Base-by-base conservation (phyloP, 2,888 invertebrate genomes). In the Deroplatys truncata region DNA sequence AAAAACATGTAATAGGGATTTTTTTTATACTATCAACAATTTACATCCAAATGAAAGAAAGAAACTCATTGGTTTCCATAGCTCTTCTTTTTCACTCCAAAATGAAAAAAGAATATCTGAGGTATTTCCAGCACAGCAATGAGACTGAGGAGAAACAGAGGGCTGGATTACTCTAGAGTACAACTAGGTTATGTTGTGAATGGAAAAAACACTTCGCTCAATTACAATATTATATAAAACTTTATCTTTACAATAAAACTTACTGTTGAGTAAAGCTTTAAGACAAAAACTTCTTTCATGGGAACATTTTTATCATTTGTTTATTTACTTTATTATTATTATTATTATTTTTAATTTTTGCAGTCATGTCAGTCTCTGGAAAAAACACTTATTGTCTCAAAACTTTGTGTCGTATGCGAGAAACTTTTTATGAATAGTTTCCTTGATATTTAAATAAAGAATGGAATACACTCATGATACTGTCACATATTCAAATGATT, bases 101-200 rank as follows among this genome's bases (percentile, higher is more conserved):
- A 43, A 85, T 25, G 43, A 43, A 43, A 28, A 85, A 85, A 43
- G 28, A 85, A 83, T 83, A 28, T 88, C 35, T 89, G 88, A 89
- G 89, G 89, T 89, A 89, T 89, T 87, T 89, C 87, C 72, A 86
- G 83, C 35, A 84, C 83, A 28, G 29, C 28, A 87, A 72, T 72
- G 56, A 72, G 56, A 72, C 56, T 72, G 56, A 72, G 56, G 56
- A 72, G 56, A 72, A 72, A 72, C 56, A 72, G 56, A 72, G 56
- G 56, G 56, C 56, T 72, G 56, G 56, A 72, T 72, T 72, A 72
- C 56, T 72, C 56, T 72, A 72, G 20, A 20, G 20, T 72, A 72
- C 25, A 72, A 72, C 56, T 72, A 72, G 56, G 56, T 72, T 72
- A 72, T 72, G 56, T 31, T 83, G 35, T 87, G 87, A 87, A 87